A percentile compares a stretch with the other conserved stretches of the same genome.
These are phyloP conservation scores for Subacronicta megacephala DNA, from an alignment of 2,888 invertebrate species.

Conservation along the genomic window DNA sequence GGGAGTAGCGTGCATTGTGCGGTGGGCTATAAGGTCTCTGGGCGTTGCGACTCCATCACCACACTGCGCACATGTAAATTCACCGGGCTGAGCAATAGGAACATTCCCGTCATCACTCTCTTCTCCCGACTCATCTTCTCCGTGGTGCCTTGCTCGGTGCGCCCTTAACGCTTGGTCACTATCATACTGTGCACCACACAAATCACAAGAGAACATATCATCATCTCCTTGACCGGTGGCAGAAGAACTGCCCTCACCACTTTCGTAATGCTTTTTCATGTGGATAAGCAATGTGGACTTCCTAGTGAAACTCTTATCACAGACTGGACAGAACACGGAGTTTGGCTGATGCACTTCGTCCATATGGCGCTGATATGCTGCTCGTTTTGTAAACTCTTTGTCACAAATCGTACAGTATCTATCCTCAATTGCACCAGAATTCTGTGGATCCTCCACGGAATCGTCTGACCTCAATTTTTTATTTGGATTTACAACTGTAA, in stretches of 20 bases:
- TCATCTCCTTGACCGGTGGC: conserved; percentile 71
- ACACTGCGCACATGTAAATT: conserved; percentile 88
- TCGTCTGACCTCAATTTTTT: conserved; percentile 85
- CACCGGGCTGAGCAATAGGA: conserved; percentile 77
- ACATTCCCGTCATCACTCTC: conserved; percentile 77
- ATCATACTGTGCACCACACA: conserved; percentile 90
- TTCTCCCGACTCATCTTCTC: conserved; percentile 79
- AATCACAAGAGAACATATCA: conserved; percentile 86
- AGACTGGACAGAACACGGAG: conserved; percentile 90
- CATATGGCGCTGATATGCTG: conserved; percentile 90
- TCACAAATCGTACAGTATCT: conserved; percentile 90
- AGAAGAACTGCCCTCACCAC: conserved; percentile 76
- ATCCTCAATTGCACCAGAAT: conserved; percentile 81
- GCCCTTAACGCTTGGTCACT: conserved; percentile 89
- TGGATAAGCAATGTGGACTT: conserved; percentile 91
- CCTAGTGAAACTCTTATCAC: conserved; percentile 90
- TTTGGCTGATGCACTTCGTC: conserved; percentile 89
- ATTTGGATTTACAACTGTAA: conserved; percentile 86
- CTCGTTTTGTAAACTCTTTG: conserved; percentile 90
- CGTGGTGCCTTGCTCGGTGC: conserved; percentile 90
- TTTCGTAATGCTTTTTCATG: conserved; percentile 90
- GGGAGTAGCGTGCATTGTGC: conserved; percentile 87
- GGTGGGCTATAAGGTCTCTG: conserved; percentile 88
- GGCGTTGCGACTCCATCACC: conserved; percentile 88
- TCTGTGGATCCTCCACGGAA: conserved; percentile 83